Base-by-base conservation (phyloP, 2,888 invertebrate genomes). In the Trachelus tabidus region DNA sequence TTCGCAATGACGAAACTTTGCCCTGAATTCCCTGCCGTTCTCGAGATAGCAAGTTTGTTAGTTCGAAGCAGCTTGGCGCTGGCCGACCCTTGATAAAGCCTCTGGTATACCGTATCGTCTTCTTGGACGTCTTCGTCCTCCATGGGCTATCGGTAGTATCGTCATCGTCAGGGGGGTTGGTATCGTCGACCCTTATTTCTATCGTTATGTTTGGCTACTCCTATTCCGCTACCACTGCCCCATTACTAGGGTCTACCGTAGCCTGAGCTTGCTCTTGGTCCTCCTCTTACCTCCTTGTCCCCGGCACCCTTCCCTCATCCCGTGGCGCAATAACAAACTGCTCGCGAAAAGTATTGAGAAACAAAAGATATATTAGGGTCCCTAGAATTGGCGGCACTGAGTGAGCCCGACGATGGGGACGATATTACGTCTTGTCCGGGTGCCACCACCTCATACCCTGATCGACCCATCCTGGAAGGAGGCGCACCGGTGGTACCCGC, bases 1-100 rank as follows among this genome's bases (percentile, higher is more conserved):
- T 90, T 92, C 91, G 92, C 92, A 93, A 93, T 93, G 92, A 93
- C 92, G 92, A 92, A 93, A 93, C 92, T 93, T 92, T 92, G 90
- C 91, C 91, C 91, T 90, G 92, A 92, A 92, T 92, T 91, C 89
- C 23, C 33, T 33, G 69, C 69, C 75, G 79, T 77, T 77, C 79
- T 81, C 76, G 83, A 83, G 80, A 78, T 76, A 79, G 77, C 73
- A 85, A 87, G 86, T 86, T 88, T 87, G 86, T 86, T 87, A 88
- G 88, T 87, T 87, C 87, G 84, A 81, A 87, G 85, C 84, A 87
- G 87, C 87, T 85, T 83, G 85, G 83, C 40, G 15, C 15, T 40
- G 40, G 40, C 15, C 15, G 15, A 15, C 15, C 40, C 40, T 40
- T 40, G 40, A 40, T 35, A 4, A 40, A 40, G 40, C 15, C 40